A percentile compares a stretch with the other conserved stretches of the same genome.
phyloP scores from a whole-genome alignment of 2,797 vertebrate genomes.

The Amblyopsis hoosieri region DNA sequence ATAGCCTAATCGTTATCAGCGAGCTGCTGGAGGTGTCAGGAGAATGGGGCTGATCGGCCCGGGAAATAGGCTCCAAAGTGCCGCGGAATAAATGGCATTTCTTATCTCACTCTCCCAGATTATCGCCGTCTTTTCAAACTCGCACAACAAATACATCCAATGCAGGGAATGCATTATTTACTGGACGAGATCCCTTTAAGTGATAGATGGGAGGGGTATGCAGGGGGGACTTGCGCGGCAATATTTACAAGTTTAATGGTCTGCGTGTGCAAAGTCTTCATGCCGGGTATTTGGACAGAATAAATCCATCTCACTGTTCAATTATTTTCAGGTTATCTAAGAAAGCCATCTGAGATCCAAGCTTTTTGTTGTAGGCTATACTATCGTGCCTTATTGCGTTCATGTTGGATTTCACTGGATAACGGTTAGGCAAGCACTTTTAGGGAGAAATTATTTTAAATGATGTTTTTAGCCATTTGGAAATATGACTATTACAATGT shows the following conservation, averaged over 20 bases:
- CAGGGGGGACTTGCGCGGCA: slow-evolving; percentile 12
- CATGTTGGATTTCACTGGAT: slow-evolving; percentile 66
- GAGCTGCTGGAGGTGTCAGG: slow-evolving; percentile 94
- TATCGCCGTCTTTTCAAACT: slow-evolving; percentile 98
- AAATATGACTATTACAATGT: not conserved
- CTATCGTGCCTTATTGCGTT: slow-evolving; percentile 62
- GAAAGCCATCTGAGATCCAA: slow-evolving; percentile 65
- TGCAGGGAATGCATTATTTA: slow-evolving; percentile 96
- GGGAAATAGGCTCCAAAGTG: slow-evolving; percentile 98
- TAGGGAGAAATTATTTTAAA: slow-evolving; percentile 43
- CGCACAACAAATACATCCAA: slow-evolving; percentile 96
- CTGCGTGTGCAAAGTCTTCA: slow-evolving; percentile 62
- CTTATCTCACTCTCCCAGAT: slow-evolving; percentile 99
- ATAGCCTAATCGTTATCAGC: slow-evolving; percentile 99
- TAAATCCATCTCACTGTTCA: slow-evolving; percentile 39
- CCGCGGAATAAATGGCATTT: slow-evolving; percentile 98
- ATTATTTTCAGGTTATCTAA: slow-evolving; percentile 62
- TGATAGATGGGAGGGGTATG: slow-evolving; percentile 79
- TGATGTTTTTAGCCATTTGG: slow-evolving; percentile 38
- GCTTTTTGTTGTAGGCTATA: slow-evolving; percentile 52
- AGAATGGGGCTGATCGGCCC: slow-evolving; percentile 92
- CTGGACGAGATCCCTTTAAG: slow-evolving; percentile 86
- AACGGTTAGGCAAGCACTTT: slow-evolving; percentile 49
- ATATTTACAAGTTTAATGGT: slow-evolving; percentile 69
- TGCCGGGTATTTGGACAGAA: slow-evolving; percentile 48